These are phyloP conservation scores for Tokudaia tokunoshimensis DNA, from an alignment of 2,797 vertebrate species.

Conservation along the genomic window DNA sequence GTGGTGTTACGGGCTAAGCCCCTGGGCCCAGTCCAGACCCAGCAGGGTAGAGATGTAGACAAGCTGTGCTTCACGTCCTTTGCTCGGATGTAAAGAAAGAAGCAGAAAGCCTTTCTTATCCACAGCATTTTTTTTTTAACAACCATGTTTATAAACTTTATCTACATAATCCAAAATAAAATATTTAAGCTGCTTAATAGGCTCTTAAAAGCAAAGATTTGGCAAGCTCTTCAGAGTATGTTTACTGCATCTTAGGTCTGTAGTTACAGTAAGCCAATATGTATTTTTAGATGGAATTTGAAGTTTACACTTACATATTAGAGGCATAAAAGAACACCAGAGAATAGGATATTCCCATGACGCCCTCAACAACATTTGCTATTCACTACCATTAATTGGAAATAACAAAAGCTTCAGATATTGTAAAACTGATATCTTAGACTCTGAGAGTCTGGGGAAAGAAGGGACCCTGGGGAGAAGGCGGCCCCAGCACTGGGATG, in stretches of 20 bases:
- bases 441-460: background rate
- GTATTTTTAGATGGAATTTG: constrained; percentile 70
- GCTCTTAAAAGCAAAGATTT: constrained; percentile 66
- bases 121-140: constrained; percentile 76
- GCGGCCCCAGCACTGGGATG: background rate
- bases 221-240: constrained; percentile 50
- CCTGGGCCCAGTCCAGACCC: background rate
- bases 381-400: constrained; percentile 44
- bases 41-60: background rate
- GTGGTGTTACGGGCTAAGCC: background rate
- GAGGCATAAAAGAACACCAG: background rate
- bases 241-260: constrained; percentile 52
- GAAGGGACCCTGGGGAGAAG: background rate
- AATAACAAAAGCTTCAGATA: constrained; percentile 9
- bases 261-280: constrained; percentile 77
- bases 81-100: constrained; percentile 60
- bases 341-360: constrained; percentile 53
- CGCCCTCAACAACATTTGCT: background rate
- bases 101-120: constrained; percentile 58
- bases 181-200: constrained; percentile 86
- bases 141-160: constrained; percentile 78
- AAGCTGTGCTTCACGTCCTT: constrained; percentile 24
- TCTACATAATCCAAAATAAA: constrained; percentile 83
- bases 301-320: constrained; percentile 41
- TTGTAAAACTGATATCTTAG: background rate